Conservation (phyloP, 2,797 vertebrate species). For the Apogon hyalosoma region DNA sequence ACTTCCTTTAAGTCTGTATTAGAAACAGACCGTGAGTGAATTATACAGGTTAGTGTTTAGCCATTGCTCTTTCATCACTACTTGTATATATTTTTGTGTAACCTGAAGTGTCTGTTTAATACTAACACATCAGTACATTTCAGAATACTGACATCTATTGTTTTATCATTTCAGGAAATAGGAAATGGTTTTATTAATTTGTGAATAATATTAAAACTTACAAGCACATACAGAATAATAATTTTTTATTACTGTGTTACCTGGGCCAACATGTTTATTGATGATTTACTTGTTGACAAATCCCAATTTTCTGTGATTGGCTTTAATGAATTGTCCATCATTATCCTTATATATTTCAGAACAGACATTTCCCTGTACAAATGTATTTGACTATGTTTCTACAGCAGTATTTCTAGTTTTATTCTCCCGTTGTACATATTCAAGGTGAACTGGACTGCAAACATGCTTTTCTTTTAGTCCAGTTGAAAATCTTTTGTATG, state of each 20-base stretch:
- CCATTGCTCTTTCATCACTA: too few relatives aligned
- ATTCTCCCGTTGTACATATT: slow-evolving; percentile 65
- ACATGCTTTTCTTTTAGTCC: slow-evolving; percentile 1
- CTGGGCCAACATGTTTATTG: slow-evolving; percentile 31
- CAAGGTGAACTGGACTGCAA: slow-evolving; percentile 28
- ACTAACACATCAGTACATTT: not conserved
- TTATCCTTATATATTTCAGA: slow-evolving; percentile 33
- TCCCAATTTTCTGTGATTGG: not conserved
- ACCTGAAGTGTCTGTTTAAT: not conserved
- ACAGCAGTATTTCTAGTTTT: slow-evolving; percentile 61
- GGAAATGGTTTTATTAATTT: slow-evolving; percentile 5
- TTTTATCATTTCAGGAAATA: not conserved
- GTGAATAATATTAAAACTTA: not conserved
- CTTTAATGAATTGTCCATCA: slow-evolving; percentile 24
- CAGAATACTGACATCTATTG: not conserved
- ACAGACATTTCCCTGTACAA: slow-evolving; percentile 39
- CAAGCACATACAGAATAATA: not conserved
- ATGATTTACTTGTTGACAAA: slow-evolving; percentile 10
- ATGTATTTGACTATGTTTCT: slow-evolving; percentile 67
- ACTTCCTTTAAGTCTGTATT: slow-evolving; percentile 12
- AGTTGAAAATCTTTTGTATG: slow-evolving; percentile 33
- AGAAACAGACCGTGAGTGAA: slow-evolving; percentile 1
- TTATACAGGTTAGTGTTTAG: not conserved
- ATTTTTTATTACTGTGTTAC: slow-evolving; percentile 34
- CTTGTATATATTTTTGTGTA: too few relatives aligned